A percentile compares a stretch with the other conserved stretches of the same genome.
Conservation (phyloP, 92 coral and sea anemone genomes). For the Phenganax subtilis region DNA sequence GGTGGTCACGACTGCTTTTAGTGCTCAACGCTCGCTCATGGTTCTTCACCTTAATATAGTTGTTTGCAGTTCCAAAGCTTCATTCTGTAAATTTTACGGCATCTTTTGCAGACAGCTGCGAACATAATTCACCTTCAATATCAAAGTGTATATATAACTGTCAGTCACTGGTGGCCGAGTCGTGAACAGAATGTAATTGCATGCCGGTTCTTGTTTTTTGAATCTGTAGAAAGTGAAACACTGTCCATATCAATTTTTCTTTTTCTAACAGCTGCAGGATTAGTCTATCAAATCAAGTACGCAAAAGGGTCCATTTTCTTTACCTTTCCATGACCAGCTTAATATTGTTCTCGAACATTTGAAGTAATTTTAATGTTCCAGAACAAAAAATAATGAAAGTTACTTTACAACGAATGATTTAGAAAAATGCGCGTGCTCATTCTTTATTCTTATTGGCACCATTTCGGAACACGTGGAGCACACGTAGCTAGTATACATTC, state of each 20-base stretch:
- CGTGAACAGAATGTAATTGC: background rate
- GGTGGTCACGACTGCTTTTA: background rate
- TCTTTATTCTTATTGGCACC: no score
- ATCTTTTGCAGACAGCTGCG: conserved; percentile 7
- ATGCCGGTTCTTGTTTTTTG: background rate
- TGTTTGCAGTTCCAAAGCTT: conserved; percentile 3
- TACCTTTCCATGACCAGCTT: no score
- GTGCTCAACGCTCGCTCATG: background rate
- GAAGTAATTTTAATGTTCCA: no score
- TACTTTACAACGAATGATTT: no score
- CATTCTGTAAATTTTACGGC: conserved; percentile 9
- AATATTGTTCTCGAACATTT: no score
- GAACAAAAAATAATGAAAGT: no score
- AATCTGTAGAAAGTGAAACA: background rate
- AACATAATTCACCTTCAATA: conserved; percentile 3
- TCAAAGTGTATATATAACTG: background rate
- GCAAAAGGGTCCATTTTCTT: no score
- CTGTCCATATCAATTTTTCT: background rate
- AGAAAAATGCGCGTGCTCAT: no score
- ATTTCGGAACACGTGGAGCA: no score
- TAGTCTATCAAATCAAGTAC: no score
- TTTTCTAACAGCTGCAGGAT: no score
- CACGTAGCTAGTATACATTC: no score
- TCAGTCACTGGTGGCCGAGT: background rate
- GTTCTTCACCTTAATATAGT: background rate